Conservation (phyloP, 2,113 vertebrate genomes). For the Hippocampus barbouri region DNA sequence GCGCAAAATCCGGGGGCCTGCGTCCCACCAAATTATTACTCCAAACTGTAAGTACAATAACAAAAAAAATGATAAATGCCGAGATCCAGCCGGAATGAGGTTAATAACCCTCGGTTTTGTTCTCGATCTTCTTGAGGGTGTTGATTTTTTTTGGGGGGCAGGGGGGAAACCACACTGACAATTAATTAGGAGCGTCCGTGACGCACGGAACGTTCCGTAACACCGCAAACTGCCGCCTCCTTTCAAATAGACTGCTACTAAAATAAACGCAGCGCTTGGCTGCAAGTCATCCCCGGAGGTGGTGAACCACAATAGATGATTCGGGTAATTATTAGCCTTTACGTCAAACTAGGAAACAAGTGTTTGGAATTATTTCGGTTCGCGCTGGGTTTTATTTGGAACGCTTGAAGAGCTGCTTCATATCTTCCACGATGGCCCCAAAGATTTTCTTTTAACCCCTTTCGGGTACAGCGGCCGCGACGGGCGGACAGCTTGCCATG, state of each 20-base stretch:
- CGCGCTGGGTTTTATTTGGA: neutral
- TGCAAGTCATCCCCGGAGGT: neutral
- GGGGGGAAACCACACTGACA: neutral
- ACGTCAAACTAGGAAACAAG: neutral
- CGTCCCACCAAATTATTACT: neutral
- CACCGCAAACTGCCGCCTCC: neutral
- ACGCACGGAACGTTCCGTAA: neutral
- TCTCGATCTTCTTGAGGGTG: neutral
- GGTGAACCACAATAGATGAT: neutral
- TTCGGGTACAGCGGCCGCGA: too few species aligned
- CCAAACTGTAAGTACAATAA: too few species aligned
- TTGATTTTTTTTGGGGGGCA: neutral
- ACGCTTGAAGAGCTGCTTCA: neutral
- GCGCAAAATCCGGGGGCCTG: too few species aligned
- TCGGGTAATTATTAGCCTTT: neutral
- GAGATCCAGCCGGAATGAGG: neutral
- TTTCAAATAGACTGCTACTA: neutral
- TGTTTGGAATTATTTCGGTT: neutral
- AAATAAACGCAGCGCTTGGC: neutral
- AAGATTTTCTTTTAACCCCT: neutral
- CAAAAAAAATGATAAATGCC: neutral
- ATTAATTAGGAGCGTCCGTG: constrained; percentile 1
- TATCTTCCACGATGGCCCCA: neutral
- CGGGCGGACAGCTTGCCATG: too few species aligned
- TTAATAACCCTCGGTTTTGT: neutral